A percentile compares a stretch with the other conserved stretches of the same genome.
Evolutionary conservation across 2,113 vertebrate species (phyloP).

Genomic region (Connochaetes taurinus): DNA sequence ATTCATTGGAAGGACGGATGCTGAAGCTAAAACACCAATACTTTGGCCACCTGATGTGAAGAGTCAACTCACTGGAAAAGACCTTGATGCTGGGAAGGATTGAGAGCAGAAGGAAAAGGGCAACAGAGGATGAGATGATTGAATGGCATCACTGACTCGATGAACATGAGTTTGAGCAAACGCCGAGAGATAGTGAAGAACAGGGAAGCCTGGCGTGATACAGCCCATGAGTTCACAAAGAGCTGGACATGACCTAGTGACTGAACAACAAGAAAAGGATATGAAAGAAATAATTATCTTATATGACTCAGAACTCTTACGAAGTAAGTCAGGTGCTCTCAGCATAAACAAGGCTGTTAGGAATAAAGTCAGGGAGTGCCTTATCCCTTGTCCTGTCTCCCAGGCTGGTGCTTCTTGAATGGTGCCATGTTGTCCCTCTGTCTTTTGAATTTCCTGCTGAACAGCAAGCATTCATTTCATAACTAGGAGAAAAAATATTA

Average conservation of each 20-base stretch:
- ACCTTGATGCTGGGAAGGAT: background rate
- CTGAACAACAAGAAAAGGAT: background rate
- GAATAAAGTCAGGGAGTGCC: background rate
- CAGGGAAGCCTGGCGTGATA: background rate
- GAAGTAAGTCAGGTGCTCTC: background rate
- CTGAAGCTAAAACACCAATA: background rate
- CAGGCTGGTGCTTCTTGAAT: background rate
- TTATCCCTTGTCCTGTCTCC: background rate
- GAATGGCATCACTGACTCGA: background rate
- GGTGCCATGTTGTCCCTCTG: too few species aligned
- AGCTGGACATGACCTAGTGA: background rate
- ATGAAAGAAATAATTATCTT: background rate
- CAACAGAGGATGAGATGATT: background rate
- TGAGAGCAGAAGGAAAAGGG: background rate
- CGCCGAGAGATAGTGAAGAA: background rate
- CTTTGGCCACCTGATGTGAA: background rate
- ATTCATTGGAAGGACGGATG: background rate
- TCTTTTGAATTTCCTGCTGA: background rate
- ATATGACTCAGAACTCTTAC: background rate
- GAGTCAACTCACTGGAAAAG: background rate
- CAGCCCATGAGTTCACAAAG: background rate
- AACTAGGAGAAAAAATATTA: background rate
- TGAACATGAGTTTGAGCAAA: background rate
- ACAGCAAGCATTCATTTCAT: background rate
- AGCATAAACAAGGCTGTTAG: background rate